A percentile compares a stretch with the other conserved stretches of the same genome.
phyloP scores from a whole-genome alignment of 1,140 invertebrate genomes.

The Sinella curviseta region DNA sequence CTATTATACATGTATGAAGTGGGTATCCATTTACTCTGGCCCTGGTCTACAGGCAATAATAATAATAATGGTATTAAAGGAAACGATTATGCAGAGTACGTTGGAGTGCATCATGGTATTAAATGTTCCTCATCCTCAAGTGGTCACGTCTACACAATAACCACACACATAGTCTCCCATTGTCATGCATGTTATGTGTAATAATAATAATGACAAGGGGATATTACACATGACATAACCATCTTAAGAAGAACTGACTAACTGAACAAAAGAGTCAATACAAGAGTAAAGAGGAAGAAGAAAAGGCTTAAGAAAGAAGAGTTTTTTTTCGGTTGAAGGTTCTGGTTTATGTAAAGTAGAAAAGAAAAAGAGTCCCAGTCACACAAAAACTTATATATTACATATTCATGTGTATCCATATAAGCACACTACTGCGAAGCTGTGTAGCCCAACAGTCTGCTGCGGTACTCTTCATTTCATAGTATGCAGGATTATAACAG shows the following conservation, averaged over 20 bases:
- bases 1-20: too few species aligned
- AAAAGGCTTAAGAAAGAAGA: background rate
- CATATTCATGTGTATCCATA: background rate
- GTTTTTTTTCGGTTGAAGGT: too few species aligned
- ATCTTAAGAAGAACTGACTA: background rate
- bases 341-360: background rate
- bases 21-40: background rate
- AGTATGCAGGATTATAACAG: constrained; percentile 4
- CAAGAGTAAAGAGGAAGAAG: background rate
- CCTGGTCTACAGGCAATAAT: background rate
- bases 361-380: too few species aligned
- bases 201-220: constrained; percentile 22
- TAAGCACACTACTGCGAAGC: background rate
- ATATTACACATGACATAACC: background rate
- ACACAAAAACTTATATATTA: too few species aligned
- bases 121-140: constrained; percentile 23
- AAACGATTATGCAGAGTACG: constrained; percentile 16
- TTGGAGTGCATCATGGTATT: background rate
- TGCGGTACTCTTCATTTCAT: background rate
- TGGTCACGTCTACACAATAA: constrained; percentile 23
- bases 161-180: constrained; percentile 3
- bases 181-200: constrained; percentile 12
- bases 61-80: constrained; percentile 9
- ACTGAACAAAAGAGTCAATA: background rate
- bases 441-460: background rate